These are phyloP conservation scores for Rhamnusium bicolor DNA, from an alignment of 2,888 invertebrate species.

Conservation along the genomic window DNA sequence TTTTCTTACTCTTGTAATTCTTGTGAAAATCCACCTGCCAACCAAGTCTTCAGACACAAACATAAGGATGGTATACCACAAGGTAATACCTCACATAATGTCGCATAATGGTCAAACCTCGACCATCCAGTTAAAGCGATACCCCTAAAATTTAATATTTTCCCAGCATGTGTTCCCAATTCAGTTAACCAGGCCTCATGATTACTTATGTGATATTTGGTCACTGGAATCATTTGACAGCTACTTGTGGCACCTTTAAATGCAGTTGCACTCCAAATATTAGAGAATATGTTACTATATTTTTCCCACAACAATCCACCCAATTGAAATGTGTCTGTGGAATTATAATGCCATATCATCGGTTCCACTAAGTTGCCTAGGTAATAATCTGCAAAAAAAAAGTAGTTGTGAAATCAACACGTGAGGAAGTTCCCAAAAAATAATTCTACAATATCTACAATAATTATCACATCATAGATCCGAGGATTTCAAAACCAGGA, in stretches of 20 bases:
- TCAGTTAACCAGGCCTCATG: conserved; percentile 82
- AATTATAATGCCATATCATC: conserved; percentile 81
- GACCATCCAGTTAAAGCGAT: conserved; percentile 78
- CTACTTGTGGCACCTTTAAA: conserved; percentile 91
- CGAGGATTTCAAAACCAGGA: no score
- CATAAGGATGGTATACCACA: conserved; percentile 77
- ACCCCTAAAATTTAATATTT: conserved; percentile 76
- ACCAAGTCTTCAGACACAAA: conserved; percentile 76
- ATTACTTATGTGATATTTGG: conserved; percentile 82
- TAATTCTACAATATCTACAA: no score
- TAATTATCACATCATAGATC: no score
- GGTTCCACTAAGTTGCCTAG: conserved; percentile 77
- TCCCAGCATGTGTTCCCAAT: conserved; percentile 71
- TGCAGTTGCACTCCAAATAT: conserved; percentile 86
- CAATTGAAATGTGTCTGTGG: conserved; percentile 73
- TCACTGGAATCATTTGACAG: conserved; percentile 78
- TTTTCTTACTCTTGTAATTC: conserved; percentile 68
- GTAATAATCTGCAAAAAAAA: conserved; percentile 72
- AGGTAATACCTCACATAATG: conserved; percentile 80
- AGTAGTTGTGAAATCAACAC: no score
- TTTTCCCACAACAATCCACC: conserved; percentile 76
- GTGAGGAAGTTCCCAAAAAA: no score
- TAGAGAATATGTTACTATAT: conserved; percentile 79
- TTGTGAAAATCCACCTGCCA: conserved; percentile 70
- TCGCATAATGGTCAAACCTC: conserved; percentile 83